Base-by-base conservation (phyloP, 2,113 vertebrate species). In the Mesembrinibis cayennensis region DNA sequence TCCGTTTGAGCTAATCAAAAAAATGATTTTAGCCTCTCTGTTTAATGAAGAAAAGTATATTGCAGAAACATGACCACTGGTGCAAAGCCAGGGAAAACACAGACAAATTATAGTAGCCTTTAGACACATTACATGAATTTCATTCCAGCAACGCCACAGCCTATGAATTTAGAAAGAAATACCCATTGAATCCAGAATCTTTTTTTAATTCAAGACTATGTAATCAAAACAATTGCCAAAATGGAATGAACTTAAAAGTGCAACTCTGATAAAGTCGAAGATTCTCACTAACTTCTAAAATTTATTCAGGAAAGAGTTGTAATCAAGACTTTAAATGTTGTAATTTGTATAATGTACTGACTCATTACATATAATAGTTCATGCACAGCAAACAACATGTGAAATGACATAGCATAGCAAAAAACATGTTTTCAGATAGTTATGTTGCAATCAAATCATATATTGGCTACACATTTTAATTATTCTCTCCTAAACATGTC, bases 1-100 rank as follows among this genome's bases (percentile, higher is more conserved):
- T 6, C 32, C 62, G n/a, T 95, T 93, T 97, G 40, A 96, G 42
- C 32, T 94, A 90, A 95, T 93, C 25, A 95, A 92, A 97, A 95
- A 95, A 45, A 70, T 84, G 0, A 93, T 90, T 96, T 96, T 94
- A 94, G 59, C 55, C 26, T 78, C 78, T 93, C 71, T 77, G 22
- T 91, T 97, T 82, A 95, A 95, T 66, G 69, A 96, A 93, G 34
- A 96, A 95, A 90, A 71, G 20, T 76, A 79, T 50, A 74, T 58
- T 66, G 16, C n/a, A 94, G 69, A 78, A 77, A 86, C 16, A 94
- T 36, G 63, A 74, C 77, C 87, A 92, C 55, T 82, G 36, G 52
- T 90, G 72, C 38, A 90, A 67, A 94, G 44, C 73, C 76, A 88
- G 67, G 65, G 25, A 58, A 95, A 96, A 91, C 52, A 87, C 5